phyloP scores from a whole-genome alignment of 92 coral and sea anemone genomes.

The Bergia puertoricense region DNA sequence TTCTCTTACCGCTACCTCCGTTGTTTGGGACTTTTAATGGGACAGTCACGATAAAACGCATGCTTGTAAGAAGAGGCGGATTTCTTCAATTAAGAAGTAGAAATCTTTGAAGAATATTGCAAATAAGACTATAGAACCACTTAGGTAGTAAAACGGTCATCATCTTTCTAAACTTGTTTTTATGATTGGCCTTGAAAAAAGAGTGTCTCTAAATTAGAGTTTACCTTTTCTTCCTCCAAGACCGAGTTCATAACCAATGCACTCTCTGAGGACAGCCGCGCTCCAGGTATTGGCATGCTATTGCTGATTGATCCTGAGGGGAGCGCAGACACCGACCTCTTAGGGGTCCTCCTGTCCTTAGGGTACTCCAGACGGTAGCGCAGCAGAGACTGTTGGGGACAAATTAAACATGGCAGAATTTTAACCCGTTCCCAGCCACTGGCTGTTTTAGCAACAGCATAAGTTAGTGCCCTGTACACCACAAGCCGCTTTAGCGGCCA shows the following conservation, averaged over 20 bases:
- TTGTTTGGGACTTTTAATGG: too few species aligned
- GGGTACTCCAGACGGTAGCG: constrained; percentile 24
- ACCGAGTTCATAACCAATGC: constrained; percentile 71
- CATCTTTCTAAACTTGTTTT: too few species aligned
- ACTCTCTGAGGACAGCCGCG: constrained; percentile 67
- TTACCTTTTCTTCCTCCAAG: constrained; percentile 85
- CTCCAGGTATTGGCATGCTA: constrained; percentile 16
- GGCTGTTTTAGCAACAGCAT: too few species aligned
- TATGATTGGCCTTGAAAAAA: neutral
- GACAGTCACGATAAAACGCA: too few species aligned
- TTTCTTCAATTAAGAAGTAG: too few species aligned
- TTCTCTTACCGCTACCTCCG: too few species aligned
- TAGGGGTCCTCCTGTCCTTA: constrained; percentile 37
- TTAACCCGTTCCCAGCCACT: neutral
- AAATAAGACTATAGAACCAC: too few species aligned
- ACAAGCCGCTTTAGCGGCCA: too few species aligned
- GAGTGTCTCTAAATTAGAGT: neutral
- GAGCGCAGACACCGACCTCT: constrained; percentile 56
- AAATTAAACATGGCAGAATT: neutral
- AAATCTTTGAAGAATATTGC: too few species aligned
- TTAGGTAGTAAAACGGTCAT: too few species aligned
- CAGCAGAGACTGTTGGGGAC: constrained; percentile 14
- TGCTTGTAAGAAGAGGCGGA: too few species aligned
- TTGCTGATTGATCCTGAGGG: constrained; percentile 23
- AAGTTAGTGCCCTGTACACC: too few species aligned